phyloP scores from a whole-genome alignment of 2,113 vertebrate genomes.

The Mus pahari region DNA sequence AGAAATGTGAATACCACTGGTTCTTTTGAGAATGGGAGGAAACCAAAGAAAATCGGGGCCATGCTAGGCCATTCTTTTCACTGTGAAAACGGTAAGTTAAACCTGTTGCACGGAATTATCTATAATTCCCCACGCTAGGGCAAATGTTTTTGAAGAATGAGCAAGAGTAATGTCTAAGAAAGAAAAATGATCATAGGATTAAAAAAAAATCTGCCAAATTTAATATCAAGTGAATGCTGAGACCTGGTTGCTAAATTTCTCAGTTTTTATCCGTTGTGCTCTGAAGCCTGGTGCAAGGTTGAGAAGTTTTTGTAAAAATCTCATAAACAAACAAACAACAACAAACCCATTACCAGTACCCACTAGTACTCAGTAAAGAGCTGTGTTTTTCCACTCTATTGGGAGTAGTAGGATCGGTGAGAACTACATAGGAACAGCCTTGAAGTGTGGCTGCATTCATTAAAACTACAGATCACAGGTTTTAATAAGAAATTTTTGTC shows the following conservation, averaged over 20 bases:
- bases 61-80: conserved; percentile 92
- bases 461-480: conserved; percentile 76
- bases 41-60: conserved; percentile 93
- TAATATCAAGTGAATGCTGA: conserved; percentile 19
- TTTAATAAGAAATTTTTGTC: conserved; percentile 80
- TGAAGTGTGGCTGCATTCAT: conserved; percentile 71
- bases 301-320: conserved; percentile 47
- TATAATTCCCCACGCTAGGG: conserved; percentile 86
- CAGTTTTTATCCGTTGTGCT: not conserved
- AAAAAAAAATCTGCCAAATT: conserved; percentile 68
- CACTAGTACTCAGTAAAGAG: conserved; percentile 76
- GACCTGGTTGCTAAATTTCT: conserved; percentile 57
- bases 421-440: conserved; percentile 77
- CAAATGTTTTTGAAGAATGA: conserved; percentile 79
- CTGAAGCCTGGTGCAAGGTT: not conserved
- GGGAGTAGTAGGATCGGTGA: conserved; percentile 71
- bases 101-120: conserved; percentile 91
- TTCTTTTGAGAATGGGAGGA: conserved; percentile 92
- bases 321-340: not conserved
- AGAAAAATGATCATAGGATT: conserved; percentile 59
- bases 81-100: conserved; percentile 91
- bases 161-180: conserved; percentile 76
- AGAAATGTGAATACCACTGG: conserved; percentile 92
- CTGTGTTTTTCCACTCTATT: conserved; percentile 78
- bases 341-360: conserved; percentile 46